Evolutionary conservation across 2,888 invertebrate species (phyloP).

Genomic region (Polymixis lichenea): DNA sequence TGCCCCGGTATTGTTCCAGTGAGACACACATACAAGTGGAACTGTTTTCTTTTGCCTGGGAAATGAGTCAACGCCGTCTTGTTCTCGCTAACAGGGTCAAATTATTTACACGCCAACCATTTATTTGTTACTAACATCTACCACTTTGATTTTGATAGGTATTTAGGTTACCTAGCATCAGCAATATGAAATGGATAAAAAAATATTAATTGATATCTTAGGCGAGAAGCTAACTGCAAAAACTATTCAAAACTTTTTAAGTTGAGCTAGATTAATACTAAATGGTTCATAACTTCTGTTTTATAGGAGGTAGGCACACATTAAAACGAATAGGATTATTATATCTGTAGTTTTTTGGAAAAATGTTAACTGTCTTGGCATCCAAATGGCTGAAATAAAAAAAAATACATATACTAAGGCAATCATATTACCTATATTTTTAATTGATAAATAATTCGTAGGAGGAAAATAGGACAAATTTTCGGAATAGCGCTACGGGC

Average conservation of each 20-base stretch:
- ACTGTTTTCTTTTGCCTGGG: conserved; percentile 85
- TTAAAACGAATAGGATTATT: conserved; percentile 14
- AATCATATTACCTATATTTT: neutral
- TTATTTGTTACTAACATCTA: conserved; percentile 42
- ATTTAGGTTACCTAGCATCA: conserved; percentile 37
- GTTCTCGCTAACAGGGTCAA: conserved; percentile 65
- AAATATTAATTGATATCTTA: conserved; percentile 30
- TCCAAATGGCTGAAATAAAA: conserved; percentile 7
- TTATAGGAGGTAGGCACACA: conserved; percentile 27
- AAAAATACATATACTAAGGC: neutral
- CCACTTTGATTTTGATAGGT: conserved; percentile 47
- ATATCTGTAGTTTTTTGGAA: neutral
- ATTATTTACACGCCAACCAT: conserved; percentile 49
- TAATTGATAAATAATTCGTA: neutral
- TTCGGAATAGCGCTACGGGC: too few species aligned
- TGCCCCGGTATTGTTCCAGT: conserved; percentile 77
- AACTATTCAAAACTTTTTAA: conserved; percentile 28
- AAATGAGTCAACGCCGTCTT: conserved; percentile 75
- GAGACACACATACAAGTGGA: conserved; percentile 77
- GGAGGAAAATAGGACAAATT: too few species aligned
- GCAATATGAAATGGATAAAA: conserved; percentile 18
- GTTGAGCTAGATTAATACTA: conserved; percentile 37
- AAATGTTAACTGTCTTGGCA: neutral
- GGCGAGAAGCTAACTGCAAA: conserved; percentile 30
- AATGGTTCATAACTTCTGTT: conserved; percentile 31